Evolutionary conservation across 2,797 vertebrate species (phyloP).

Genomic region (Crax fasciolata): DNA sequence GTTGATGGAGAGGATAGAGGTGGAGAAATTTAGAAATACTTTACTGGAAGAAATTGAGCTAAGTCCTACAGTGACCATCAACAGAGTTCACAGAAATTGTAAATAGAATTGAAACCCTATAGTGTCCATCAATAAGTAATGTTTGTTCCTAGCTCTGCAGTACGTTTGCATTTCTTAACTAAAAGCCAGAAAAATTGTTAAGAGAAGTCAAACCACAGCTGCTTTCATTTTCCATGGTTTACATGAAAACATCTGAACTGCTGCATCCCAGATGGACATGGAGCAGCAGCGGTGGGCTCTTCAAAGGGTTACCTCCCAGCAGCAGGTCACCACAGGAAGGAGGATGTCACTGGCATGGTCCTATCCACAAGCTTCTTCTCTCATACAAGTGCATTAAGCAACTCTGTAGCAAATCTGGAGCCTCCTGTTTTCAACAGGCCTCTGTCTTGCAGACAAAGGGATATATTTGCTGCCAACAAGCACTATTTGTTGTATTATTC

Average conservation of each 20-base stretch:
- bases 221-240: background rate
- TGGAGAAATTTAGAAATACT: constrained; percentile 1
- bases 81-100: constrained; percentile 8
- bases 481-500: constrained; percentile 47
- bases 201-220: background rate
- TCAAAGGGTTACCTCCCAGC: background rate
- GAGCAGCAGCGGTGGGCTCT: background rate
- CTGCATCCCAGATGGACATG: background rate
- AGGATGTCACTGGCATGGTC: background rate
- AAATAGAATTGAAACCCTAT: constrained; percentile 4
- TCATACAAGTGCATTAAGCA: background rate
- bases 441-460: constrained; percentile 57
- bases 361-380: accelerated
- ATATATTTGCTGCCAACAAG: background rate
- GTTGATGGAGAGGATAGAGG: background rate
- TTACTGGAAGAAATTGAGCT: background rate
- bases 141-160: background rate
- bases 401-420: background rate
- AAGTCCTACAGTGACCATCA: background rate
- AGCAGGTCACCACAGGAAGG: background rate
- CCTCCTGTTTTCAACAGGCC: constrained; percentile 54
- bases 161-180: constrained; percentile 33
- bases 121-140: constrained; percentile 12
- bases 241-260: background rate
- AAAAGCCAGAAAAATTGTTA: constrained; percentile 17